Evolutionary conservation across 2,113 vertebrate genomes (phyloP).

Genomic region (Chaetura pelagica): DNA sequence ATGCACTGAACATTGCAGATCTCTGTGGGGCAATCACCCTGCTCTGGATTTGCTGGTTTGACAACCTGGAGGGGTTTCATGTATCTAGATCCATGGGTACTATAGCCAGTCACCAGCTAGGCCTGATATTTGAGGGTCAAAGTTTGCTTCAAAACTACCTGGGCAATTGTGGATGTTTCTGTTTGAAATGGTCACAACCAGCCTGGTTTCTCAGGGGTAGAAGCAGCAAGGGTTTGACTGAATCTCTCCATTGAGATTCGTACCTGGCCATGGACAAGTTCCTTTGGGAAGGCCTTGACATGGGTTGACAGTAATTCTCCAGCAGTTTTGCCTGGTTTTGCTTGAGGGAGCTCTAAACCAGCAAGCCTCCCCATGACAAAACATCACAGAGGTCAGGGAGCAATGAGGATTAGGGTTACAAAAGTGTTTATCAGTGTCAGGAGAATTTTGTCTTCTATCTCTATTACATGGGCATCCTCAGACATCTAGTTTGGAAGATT

Average conservation of each 20-base stretch:
- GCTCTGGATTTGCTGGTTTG: neutral
- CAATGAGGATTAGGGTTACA: slow-evolving; percentile 52
- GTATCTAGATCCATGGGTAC: neutral
- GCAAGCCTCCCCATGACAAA: neutral
- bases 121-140: neutral
- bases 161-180: neutral
- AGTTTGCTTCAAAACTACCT: neutral
- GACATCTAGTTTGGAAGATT: neutral
- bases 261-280: neutral
- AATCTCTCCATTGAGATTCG: slow-evolving; percentile 16
- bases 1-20: neutral
- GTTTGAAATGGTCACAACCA: neutral
- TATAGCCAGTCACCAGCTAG: neutral
- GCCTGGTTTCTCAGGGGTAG: neutral
- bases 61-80: neutral
- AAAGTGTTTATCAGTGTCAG: slow-evolving; percentile 22
- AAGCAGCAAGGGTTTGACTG: neutral
- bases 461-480: neutral
- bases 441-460: neutral
- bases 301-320: slow-evolving; percentile 27
- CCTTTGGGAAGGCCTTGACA: slow-evolving; percentile 19
- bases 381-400: slow-evolving; percentile 25
- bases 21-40: neutral
- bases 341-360: slow-evolving; percentile 6
- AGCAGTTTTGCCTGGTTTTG: slow-evolving; percentile 9